phyloP scores from a whole-genome alignment of 2,797 vertebrate genomes.

The Galaxias olidus region DNA sequence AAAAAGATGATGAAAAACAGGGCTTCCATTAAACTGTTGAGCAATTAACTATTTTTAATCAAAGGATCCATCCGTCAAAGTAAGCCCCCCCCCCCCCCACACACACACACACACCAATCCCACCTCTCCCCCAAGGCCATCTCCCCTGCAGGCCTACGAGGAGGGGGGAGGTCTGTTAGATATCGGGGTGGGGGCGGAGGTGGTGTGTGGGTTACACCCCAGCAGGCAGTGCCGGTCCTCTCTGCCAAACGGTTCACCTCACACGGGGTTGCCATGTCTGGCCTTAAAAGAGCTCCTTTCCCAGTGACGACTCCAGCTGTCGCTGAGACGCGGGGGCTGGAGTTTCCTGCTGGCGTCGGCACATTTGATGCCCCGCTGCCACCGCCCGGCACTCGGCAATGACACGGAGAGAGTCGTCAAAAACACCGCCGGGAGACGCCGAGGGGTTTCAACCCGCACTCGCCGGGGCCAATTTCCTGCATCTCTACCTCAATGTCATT shows the following conservation, averaged over 20 bases:
- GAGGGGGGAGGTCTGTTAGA: too few relatives aligned
- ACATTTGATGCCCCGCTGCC: conserved; percentile 64
- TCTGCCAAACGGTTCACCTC: too few relatives aligned
- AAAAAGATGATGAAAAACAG: conserved; percentile 42
- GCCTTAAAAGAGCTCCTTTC: too few relatives aligned
- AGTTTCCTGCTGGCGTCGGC: too few relatives aligned
- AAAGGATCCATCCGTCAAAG: conserved; percentile 61
- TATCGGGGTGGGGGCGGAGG: too few relatives aligned
- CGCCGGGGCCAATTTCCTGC: conserved; percentile 58
- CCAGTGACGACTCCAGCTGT: too few relatives aligned
- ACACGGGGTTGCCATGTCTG: too few relatives aligned
- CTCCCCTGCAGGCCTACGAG: not conserved
- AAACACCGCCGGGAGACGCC: conserved; percentile 56
- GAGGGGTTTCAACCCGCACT: conserved; percentile 68
- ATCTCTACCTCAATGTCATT: conserved; percentile 71
- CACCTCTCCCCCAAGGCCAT: not conserved
- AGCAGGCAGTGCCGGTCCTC: too few relatives aligned
- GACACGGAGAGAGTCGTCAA: conserved; percentile 68
- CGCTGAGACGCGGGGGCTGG: too few relatives aligned
- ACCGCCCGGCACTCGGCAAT: conserved; percentile 63
- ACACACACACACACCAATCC: not conserved
- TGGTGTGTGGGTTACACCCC: too few relatives aligned
- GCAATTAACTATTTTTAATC: conserved; percentile 69
- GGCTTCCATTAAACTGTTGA: conserved; percentile 55
- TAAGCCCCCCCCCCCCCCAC: conserved; percentile 35